These are phyloP conservation scores for Catocala fraxini DNA, from an alignment of 2,888 invertebrate genomes.

Conservation along the genomic window DNA sequence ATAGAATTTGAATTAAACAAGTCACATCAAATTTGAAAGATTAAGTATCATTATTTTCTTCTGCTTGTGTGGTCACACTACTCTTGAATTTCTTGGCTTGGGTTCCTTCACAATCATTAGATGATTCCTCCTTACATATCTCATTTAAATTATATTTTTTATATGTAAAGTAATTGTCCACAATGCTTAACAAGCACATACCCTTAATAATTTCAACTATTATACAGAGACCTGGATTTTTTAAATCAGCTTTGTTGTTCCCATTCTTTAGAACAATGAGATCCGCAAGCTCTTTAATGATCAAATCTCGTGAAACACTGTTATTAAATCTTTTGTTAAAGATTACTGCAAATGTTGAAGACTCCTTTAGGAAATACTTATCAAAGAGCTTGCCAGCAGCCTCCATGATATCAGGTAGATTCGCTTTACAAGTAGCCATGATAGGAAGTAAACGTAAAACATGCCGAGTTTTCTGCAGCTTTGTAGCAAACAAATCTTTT, in stretches of 20 bases:
- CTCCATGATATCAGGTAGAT: constrained; percentile 91
- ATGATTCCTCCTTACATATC: constrained; percentile 78
- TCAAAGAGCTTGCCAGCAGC: constrained; percentile 90
- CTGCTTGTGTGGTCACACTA: constrained; percentile 56
- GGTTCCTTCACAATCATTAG: constrained; percentile 74
- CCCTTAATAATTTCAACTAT: constrained; percentile 94
- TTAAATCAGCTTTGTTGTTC: constrained; percentile 93
- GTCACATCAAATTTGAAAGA: constrained; percentile 44
- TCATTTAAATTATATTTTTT: constrained; percentile 96
- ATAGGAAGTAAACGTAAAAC: constrained; percentile 94
- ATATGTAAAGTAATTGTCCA: constrained; percentile 92
- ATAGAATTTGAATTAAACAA: constrained; percentile 45
- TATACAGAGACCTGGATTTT: constrained; percentile 92
- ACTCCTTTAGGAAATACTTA: constrained; percentile 91
- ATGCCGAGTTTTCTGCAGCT: constrained; percentile 91
- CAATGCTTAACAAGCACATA: constrained; percentile 93
- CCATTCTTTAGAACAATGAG: constrained; percentile 90
- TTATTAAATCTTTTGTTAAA: constrained; percentile 94
- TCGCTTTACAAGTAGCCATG: constrained; percentile 93
- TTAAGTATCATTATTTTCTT: constrained; percentile 64
- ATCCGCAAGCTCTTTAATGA: constrained; percentile 92
- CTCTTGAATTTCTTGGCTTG: constrained; percentile 81
- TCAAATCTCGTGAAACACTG: constrained; percentile 90
- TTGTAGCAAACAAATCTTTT: constrained; percentile 90
- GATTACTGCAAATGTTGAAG: constrained; percentile 92